These are phyloP conservation scores for Pavo muticus DNA, from an alignment of 2,113 vertebrate species.

Conservation along the genomic window DNA sequence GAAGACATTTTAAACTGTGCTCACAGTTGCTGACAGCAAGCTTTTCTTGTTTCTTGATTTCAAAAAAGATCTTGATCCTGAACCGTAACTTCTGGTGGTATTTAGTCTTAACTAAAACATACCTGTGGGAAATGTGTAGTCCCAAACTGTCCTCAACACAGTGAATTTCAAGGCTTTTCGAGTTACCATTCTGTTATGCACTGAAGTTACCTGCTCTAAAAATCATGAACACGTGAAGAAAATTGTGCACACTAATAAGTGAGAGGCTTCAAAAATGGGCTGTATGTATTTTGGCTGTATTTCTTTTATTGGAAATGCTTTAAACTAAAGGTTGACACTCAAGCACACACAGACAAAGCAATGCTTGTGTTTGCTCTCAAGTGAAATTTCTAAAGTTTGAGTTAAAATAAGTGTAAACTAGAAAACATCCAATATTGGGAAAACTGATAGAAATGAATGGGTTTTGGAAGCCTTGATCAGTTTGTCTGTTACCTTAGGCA, in stretches of 20 bases:
- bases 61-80: neutral
- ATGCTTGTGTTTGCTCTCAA: neutral
- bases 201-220: neutral
- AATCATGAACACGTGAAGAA: neutral
- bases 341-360: neutral
- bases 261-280: neutral
- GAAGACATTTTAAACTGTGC: neutral
- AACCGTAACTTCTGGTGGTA: neutral
- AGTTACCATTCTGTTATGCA: neutral
- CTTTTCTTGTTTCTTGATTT: neutral
- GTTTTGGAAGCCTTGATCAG: neutral
- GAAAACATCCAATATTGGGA: rapidly evolving
- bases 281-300: neutral
- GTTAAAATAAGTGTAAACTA: neutral
- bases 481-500: neutral
- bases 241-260: rapidly evolving
- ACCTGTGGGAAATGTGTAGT: neutral
- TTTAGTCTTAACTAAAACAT: neutral
- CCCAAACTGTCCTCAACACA: neutral
- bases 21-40: neutral
- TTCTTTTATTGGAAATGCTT: neutral
- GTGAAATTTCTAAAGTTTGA: neutral
- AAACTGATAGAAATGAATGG: neutral
- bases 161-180: neutral
- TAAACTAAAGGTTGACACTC: neutral